Evolutionary conservation across 1,140 invertebrate species (phyloP).

Genomic region (Cotesia vestalis): DNA sequence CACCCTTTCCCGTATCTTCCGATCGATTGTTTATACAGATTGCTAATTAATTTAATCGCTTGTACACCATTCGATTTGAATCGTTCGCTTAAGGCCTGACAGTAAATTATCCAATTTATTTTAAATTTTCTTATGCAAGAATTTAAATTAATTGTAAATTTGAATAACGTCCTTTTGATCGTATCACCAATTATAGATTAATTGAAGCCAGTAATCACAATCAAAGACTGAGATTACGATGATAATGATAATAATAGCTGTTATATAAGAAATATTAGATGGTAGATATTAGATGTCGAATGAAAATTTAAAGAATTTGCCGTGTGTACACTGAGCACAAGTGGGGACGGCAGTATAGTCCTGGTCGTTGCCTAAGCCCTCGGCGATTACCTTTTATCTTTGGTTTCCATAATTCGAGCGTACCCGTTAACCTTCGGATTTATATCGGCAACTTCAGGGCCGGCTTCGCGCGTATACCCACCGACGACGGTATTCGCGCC

Average conservation of each 20-base stretch:
- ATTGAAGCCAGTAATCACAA: too few relatives aligned
- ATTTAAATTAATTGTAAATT: too few relatives aligned
- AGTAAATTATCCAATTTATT: too few relatives aligned
- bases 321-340: background rate
- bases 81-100: too few relatives aligned
- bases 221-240: too few relatives aligned
- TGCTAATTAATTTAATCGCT: slow-evolving; percentile 25
- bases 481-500: slow-evolving; percentile 32
- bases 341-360: background rate
- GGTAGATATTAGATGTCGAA: background rate
- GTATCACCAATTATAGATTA: too few relatives aligned
- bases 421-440: slow-evolving; percentile 43
- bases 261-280: too few relatives aligned
- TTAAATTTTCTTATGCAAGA: too few relatives aligned
- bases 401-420: slow-evolving; percentile 38
- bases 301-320: slow-evolving; percentile 6
- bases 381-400: slow-evolving; percentile 38
- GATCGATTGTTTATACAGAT: slow-evolving; percentile 18
- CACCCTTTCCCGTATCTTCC: slow-evolving; percentile 12
- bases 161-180: too few relatives aligned
- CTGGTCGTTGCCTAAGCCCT: slow-evolving; percentile 8
- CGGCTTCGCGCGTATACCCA: slow-evolving; percentile 30
- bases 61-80: slow-evolving; percentile 2
- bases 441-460: slow-evolving; percentile 42
- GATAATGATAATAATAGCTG: too few relatives aligned